Conservation (phyloP, 1,140 invertebrate genomes). For the Nilaparvata lugens region DNA sequence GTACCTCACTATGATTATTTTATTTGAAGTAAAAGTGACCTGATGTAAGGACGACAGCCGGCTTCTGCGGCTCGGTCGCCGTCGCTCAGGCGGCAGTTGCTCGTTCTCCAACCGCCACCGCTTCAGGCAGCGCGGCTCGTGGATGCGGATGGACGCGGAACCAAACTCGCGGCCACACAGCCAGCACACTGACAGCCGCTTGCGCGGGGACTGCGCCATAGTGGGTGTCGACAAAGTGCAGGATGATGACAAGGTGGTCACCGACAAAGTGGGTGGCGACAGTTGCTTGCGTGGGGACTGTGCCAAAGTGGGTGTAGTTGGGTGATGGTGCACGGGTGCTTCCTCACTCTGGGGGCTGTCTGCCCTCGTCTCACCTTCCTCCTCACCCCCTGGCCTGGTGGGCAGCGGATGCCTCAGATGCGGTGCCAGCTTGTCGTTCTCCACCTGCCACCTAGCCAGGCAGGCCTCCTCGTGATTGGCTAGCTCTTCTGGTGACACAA, state of each 20-base stretch:
- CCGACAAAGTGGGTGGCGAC: background rate
- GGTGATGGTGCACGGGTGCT: background rate
- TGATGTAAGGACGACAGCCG: conserved; percentile 42
- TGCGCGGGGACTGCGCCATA: conserved; percentile 15
- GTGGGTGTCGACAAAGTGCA: too few species aligned
- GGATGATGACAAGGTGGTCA: background rate
- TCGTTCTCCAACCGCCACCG: conserved; percentile 63
- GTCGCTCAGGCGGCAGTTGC: conserved; percentile 46
- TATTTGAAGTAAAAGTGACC: too few species aligned
- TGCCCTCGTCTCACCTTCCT: background rate
- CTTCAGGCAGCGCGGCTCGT: conserved; percentile 67
- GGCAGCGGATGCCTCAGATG: conserved; percentile 45
- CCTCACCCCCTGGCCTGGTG: conserved; percentile 40
- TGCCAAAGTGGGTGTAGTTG: background rate
- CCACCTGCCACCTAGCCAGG: conserved; percentile 59
- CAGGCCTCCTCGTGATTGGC: conserved; percentile 69
- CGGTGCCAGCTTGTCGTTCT: conserved; percentile 53
- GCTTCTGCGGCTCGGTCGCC: conserved; percentile 50
- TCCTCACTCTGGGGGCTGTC: background rate
- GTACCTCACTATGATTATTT: too few species aligned
- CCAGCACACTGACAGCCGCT: conserved; percentile 46
- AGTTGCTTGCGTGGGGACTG: background rate
- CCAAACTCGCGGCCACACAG: conserved; percentile 67
- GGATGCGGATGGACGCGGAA: conserved; percentile 57
- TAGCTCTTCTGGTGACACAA: conserved; percentile 61